Conservation (phyloP, 2,888 invertebrate genomes). For the Deroplatys truncata region DNA sequence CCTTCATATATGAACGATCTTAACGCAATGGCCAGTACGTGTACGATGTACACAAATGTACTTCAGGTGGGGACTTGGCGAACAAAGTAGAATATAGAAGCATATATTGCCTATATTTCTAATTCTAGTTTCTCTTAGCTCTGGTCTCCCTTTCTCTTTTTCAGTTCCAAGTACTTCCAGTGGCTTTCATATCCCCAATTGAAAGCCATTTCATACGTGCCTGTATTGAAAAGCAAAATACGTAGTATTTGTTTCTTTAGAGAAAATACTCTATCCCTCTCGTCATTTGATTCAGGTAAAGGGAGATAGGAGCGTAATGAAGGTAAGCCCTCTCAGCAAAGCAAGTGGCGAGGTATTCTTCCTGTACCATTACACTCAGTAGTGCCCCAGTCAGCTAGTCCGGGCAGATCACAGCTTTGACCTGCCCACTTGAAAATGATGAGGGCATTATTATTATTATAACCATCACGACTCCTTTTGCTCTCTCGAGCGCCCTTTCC, state of each 20-base stretch:
- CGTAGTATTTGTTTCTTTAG: neutral
- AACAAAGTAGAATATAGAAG: neutral
- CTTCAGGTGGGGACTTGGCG: neutral
- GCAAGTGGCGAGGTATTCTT: neutral
- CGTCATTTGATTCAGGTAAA: neutral
- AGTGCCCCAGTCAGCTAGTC: neutral
- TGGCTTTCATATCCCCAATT: neutral
- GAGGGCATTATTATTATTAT: neutral
- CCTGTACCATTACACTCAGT: neutral
- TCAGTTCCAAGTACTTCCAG: neutral
- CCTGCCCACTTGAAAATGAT: neutral
- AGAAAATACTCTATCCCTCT: neutral
- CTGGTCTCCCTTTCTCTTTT: neutral
- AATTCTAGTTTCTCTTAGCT: neutral
- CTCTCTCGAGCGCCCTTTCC: neutral
- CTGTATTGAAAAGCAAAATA: neutral
- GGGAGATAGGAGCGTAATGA: neutral
- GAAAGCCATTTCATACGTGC: neutral
- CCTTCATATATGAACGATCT: neutral
- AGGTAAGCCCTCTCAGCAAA: neutral
- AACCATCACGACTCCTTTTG: neutral
- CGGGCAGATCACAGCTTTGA: neutral
- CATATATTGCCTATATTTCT: neutral
- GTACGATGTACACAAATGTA: neutral
- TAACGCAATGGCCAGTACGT: neutral